Base-by-base conservation (phyloP, 2,113 vertebrate species). In the Arvicanthis niloticus region DNA sequence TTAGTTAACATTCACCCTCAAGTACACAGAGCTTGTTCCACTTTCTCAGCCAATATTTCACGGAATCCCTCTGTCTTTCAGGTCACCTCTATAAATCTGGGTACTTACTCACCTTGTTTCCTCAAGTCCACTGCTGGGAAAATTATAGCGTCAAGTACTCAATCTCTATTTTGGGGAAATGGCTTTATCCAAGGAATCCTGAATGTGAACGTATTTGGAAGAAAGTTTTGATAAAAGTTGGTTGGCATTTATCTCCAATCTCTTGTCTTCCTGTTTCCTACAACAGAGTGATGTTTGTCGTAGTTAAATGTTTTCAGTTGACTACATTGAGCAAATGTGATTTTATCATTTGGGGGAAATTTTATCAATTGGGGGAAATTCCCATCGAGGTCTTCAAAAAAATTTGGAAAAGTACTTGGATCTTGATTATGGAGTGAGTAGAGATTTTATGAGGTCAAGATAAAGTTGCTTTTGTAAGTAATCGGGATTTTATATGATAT, bases 1-100 rank as follows among this genome's bases (percentile, higher is more conserved):
- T 94, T 96, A 96, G 85, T 96, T 92, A 96, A 94, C 95, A 82
- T 97, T 96, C 77, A 82, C 51, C 67, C 94, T 90, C 51, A 11
- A 92, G 65, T 37, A 53, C 75, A 77, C 42, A 68, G 0, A 22
- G 37, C 45, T 3, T 68, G 60, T 12, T 68, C 76, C 48, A 45
- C 37, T 40, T 91, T 67, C 62, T n/a, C 84, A 29, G 67, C 53
- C 85, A 75, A 17, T 60, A 8, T 51, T 62, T 62, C 31, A 34
- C 6, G 29, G 75, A 21, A 45, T 72, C 40, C n/a, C 60, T 72
- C 37, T 56, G 40, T 73, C 26, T 40, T 92, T 86, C 40, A 24
- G 81, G 45, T 91, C 58, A 40, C 40, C 58, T 45, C 62, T 4
- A 13, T 60, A 48, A 40, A 88, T 15, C 17, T 21, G 26, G 13